Evolutionary conservation across 1,140 invertebrate genomes (phyloP), one percentile per base, ranked within the genome.

Genomic region (Anagrus nilaparvatae): DNA sequence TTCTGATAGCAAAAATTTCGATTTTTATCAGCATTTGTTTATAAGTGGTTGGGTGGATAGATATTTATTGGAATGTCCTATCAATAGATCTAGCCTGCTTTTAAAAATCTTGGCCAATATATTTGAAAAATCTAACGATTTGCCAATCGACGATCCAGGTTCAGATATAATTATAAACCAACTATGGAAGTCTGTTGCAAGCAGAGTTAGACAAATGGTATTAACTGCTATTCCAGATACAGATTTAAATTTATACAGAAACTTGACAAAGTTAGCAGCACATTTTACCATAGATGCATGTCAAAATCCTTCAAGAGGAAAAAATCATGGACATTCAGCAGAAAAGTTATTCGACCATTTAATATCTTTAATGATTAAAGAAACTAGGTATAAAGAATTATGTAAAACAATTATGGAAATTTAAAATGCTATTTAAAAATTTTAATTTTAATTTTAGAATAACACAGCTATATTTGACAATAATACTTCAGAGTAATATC

Each of bases 31-130:
- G 36, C 49, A 69, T 37, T 28, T 54, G 14, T 53, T 72, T 4
- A 52, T 72, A 8, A 58, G 61, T 39, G 65, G 66, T 9, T 69
- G 63, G 63, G 55, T 69, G 16, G 64, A 65, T 50, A 46, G 65
- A 24, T 64, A 63, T 40, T 46, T 69, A 17, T 28, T 54, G 20
- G 55, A 55, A 25, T 61, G 60, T 43, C 43, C 61, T 2, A 64
- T 52, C 24, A 53, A 53, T 43, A 57, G 44, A 31, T 49, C 58
- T 7, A 42, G 34, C n/a, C 40, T 42, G n/a, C 43, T 67, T 14
- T 50, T 55, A 0, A 55, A 54, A 7, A 54, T 54, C 13, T 42
- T 69, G 7, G 37, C 51, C 5, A 48, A 43, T 4, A 44, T 63
- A 18, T 52, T 67, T 23, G 47, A 61, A 23, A 62, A 57, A 30